Evolutionary conservation across 2,888 invertebrate species (phyloP).

Genomic region (Acleris literana): DNA sequence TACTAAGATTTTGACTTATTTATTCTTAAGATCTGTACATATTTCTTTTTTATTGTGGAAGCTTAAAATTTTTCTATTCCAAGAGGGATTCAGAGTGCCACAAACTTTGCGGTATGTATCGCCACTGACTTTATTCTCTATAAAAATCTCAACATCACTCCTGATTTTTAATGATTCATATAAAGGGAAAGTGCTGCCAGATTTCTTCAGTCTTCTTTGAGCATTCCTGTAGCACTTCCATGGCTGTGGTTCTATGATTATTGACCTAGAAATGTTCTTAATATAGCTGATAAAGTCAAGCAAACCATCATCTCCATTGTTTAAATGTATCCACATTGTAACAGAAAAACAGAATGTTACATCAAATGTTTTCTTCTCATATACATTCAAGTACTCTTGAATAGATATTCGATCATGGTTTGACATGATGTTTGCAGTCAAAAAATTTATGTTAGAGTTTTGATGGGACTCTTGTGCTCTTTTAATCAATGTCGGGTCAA

Average conservation of each 20-base stretch:
- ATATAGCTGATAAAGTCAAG: conserved; percentile 84
- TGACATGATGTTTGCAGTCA: conserved; percentile 85
- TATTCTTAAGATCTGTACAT: neutral
- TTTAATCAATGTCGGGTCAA: conserved; percentile 87
- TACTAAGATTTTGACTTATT: neutral
- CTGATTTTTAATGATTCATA: conserved; percentile 85
- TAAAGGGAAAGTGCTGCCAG: conserved; percentile 84
- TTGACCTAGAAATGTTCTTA: conserved; percentile 76
- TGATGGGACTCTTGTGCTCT: conserved; percentile 84
- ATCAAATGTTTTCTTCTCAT: conserved; percentile 82
- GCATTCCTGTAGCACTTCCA: conserved; percentile 94
- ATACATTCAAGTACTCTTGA: conserved; percentile 70
- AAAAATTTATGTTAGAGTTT: conserved; percentile 77
- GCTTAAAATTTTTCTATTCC: conserved; percentile 88
- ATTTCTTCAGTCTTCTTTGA: conserved; percentile 86
- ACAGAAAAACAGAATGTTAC: conserved; percentile 91
- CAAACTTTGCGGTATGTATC: conserved; percentile 78
- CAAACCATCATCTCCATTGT: conserved; percentile 90
- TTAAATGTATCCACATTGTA: conserved; percentile 96
- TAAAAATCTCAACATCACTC: conserved; percentile 83
- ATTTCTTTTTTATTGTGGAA: conserved; percentile 64
- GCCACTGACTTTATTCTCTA: conserved; percentile 81
- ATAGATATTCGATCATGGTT: conserved; percentile 61
- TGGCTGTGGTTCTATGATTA: conserved; percentile 92
- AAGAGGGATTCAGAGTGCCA: conserved; percentile 85